A percentile compares a stretch with the other conserved stretches of the same genome.
These are phyloP conservation scores for Cassiopea andromeda DNA, from an alignment of 30 jellyfish, hydroid and myxozoan genomes.

Conservation along the genomic window DNA sequence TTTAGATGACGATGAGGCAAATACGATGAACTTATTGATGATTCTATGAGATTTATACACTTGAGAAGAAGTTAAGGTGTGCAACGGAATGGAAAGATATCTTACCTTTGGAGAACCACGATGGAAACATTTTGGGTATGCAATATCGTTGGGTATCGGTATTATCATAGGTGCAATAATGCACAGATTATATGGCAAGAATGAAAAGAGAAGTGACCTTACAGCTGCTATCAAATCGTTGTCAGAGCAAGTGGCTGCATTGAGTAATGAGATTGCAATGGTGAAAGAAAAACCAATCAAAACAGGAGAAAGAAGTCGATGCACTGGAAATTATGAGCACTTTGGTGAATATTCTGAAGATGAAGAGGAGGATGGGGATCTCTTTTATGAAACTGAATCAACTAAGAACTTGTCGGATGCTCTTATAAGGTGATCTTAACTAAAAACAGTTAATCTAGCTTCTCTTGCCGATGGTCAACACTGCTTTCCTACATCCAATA, in stretches of 20 bases:
- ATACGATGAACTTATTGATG: too few relatives aligned
- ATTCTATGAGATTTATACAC: too few relatives aligned
- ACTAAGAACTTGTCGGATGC: background rate
- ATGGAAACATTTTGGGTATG: conserved; percentile 53
- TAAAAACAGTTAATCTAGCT: background rate
- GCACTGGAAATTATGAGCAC: background rate
- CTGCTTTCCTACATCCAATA: too few relatives aligned
- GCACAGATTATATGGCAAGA: conserved; percentile 16
- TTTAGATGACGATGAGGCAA: too few relatives aligned
- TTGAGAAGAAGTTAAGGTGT: background rate
- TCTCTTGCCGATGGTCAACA: background rate
- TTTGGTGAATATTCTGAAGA: background rate
- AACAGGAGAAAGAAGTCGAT: background rate
- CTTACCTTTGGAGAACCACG: background rate
- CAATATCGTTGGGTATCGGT: conserved; percentile 83
- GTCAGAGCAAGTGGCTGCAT: conserved; percentile 58
- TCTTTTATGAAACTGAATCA: conserved; percentile 53
- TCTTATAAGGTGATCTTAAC: background rate
- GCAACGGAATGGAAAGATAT: background rate
- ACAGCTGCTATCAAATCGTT: conserved; percentile 44
- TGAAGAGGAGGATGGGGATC: conserved; percentile 82
- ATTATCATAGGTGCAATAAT: conserved; percentile 40
- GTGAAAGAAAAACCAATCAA: background rate
- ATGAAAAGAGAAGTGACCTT: conserved; percentile 60
- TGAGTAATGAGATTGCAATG: conserved; percentile 47